phyloP scores from a whole-genome alignment of 2,113 vertebrate species.

The Gavialis gangeticus region DNA sequence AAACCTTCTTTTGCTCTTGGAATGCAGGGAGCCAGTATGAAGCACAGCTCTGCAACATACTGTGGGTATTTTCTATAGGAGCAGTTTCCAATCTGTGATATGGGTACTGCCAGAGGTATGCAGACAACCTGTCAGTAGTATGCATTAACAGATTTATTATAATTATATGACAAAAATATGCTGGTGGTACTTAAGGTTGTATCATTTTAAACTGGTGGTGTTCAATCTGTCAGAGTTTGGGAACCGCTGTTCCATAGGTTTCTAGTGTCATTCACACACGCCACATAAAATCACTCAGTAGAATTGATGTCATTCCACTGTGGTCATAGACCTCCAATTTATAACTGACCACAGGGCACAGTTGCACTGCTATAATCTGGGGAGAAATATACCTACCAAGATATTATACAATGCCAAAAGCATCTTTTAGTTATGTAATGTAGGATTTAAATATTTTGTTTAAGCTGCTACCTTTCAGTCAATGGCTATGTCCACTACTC shows the following conservation, averaged over 20 bases:
- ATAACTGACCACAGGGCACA: neutral
- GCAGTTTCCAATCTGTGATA: too few relatives aligned
- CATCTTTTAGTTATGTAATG: neutral
- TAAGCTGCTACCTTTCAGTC: neutral
- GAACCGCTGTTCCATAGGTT: neutral
- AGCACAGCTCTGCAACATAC: neutral
- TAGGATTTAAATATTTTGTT: neutral
- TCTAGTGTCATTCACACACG: neutral
- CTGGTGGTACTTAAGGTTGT: too few relatives aligned
- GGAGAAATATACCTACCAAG: neutral
- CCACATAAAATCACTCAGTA: neutral
- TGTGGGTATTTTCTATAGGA: neutral
- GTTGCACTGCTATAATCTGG: neutral
- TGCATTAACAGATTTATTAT: too few relatives aligned
- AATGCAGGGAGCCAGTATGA: neutral
- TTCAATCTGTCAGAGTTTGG: too few relatives aligned
- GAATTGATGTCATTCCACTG: neutral
- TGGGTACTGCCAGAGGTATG: too few relatives aligned
- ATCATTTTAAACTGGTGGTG: too few relatives aligned
- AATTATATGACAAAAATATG: too few relatives aligned
- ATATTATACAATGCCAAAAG: neutral
- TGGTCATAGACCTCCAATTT: neutral
- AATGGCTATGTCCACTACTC: neutral
- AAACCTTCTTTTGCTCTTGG: neutral
- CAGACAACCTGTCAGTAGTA: too few relatives aligned